These are phyloP conservation scores for Antitype chi DNA, from an alignment of 2,888 invertebrate species.

Conservation along the genomic window DNA sequence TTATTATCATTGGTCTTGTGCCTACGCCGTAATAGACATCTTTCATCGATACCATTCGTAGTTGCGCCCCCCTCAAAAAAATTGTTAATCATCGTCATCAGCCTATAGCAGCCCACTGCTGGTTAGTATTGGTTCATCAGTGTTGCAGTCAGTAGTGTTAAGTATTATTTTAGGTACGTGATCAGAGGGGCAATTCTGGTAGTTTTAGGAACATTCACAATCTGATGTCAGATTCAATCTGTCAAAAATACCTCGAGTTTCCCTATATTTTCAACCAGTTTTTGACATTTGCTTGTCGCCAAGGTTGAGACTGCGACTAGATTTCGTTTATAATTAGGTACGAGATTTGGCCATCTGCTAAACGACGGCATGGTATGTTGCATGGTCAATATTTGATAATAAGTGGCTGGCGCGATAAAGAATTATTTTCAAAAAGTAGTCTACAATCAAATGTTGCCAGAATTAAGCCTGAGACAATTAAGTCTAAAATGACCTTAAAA, in stretches of 20 bases:
- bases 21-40: not conserved
- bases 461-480: slow-evolving; percentile 17
- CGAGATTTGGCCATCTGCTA: not conserved
- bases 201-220: no score
- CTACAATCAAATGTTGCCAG: slow-evolving; percentile 36
- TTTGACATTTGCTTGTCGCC: no score
- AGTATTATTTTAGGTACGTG: not conserved
- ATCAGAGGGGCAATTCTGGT: no score
- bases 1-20: slow-evolving; percentile 33
- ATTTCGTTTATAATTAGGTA: no score
- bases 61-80: not conserved
- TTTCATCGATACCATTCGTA: slow-evolving; percentile 5
- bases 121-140: no score
- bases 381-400: slow-evolving; percentile 1
- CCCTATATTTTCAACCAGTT: no score
- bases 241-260: no score
- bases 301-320: no score
- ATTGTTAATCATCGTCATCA: not conserved
- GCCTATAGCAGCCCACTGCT: not conserved
- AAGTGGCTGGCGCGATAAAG: not conserved
- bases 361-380: slow-evolving; percentile 8
- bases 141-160: not conserved
- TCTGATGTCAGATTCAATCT: no score
- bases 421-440: slow-evolving; percentile 24
- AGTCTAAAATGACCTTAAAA: not conserved